Evolutionary conservation across 2,113 vertebrate genomes (phyloP), one percentile per base, ranked within the genome.

Genomic region (Nettapus auritus): DNA sequence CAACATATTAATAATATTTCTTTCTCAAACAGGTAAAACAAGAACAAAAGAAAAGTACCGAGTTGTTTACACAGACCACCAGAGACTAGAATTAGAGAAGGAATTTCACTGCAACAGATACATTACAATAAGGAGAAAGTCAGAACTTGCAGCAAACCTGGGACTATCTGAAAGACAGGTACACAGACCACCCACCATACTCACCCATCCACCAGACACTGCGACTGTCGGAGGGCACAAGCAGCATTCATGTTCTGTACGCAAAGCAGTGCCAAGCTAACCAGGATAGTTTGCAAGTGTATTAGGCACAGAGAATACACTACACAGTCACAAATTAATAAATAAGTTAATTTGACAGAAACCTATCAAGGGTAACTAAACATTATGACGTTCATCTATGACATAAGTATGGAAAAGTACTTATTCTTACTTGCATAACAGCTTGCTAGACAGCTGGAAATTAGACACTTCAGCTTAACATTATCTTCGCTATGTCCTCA

Each of bases 151-250:
- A 86, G 98, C 98, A 91, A 98, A 98, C 96, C 98, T 99, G 76
- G 99, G 99, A 34, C 98, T 99, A 92, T 99, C 99, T n/a, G 99
- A 99, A 94, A 98, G 99, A 99, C 99, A 99, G 99, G 99, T 99
- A 98, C 40, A 88, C 44, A 64, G 76, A 57, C 55, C n/a, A n/a
- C 50, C 64, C 57, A 38, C 22, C 63, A 18, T 76, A 59, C 3
- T 7, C 52, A 64, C 56, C 63, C 75, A 56, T 53, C 79, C 90
- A 33, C 56, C 42, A 78, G 55, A 26, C 34, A 34, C 64, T 29
- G 40, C 1, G 21, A 22, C 60, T 60, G 71, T 70, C 87, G 20
- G 62, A 64, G 74, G 9, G 44, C 34, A 8, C 0, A 34, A 53
- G 66, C 52, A 75, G 57, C 86, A 14, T 19, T 52, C 74, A 38